Percentiles rank a stretch among this genome's conserved stretches.
phyloP scores from a whole-genome alignment of 37 sponge, comb jelly and placozoan genomes.

The Diacarnus erythraeanus region DNA sequence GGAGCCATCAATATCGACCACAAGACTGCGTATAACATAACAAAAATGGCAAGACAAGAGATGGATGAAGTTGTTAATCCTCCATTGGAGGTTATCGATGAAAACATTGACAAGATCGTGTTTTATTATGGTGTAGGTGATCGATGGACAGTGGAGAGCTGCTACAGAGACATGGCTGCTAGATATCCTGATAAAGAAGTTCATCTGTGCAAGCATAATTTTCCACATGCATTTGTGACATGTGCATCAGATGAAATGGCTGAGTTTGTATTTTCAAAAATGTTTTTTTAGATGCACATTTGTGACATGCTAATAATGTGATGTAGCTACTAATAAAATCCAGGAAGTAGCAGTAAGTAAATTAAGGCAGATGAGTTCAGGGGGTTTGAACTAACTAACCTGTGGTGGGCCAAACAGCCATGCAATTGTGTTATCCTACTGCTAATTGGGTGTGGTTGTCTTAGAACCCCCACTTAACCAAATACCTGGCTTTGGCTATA shows the following conservation, averaged over 20 bases:
- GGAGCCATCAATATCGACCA: conserved; percentile 36
- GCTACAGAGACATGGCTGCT: conserved; percentile 29
- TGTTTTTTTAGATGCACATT: not conserved
- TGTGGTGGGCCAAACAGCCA: too few species aligned
- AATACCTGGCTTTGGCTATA: too few species aligned
- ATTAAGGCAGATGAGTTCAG: too few species aligned
- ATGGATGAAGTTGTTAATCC: conserved; percentile 48
- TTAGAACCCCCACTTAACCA: too few species aligned
- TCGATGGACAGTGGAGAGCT: conserved; percentile 43
- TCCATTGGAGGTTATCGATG: conserved; percentile 26
- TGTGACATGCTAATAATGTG: not conserved
- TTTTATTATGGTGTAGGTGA: conserved; percentile 76
- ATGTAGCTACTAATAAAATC: too few species aligned
- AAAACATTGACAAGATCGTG: conserved; percentile 39
- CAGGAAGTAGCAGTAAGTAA: too few species aligned
- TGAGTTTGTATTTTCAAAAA: conserved; percentile 40
- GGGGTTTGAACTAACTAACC: too few species aligned
- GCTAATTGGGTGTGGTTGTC: too few species aligned
- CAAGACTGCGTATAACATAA: conserved; percentile 46
- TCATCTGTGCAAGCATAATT: conserved; percentile 34
- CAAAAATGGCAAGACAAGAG: conserved; percentile 62
- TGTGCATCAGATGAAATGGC: conserved; percentile 59
- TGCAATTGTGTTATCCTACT: too few species aligned
- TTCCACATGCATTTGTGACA: conserved; percentile 69
- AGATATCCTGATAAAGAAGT: conserved; percentile 57